These are phyloP conservation scores for Eolophus roseicapilla DNA, from an alignment of 2,113 vertebrate species.

Conservation along the genomic window DNA sequence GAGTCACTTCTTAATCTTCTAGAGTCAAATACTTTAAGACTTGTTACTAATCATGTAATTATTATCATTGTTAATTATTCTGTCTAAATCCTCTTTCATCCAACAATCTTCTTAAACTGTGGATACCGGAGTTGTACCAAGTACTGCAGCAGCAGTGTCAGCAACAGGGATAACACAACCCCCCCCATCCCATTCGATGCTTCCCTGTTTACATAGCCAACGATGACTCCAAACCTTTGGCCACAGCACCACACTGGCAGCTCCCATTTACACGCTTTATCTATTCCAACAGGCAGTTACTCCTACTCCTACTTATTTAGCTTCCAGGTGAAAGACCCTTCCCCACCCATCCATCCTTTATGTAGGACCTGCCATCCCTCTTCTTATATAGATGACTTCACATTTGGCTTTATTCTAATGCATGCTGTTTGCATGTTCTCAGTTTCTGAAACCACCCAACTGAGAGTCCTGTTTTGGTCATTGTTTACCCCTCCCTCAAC, in stretches of 20 bases:
- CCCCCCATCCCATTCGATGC: not conserved
- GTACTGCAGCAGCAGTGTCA: not conserved
- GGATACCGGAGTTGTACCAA: not conserved
- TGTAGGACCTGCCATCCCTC: not conserved
- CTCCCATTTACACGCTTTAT: not conserved
- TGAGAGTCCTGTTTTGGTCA: slow-evolving; percentile 60
- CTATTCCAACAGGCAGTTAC: not conserved
- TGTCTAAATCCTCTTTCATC: not conserved
- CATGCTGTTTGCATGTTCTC: slow-evolving; percentile 31
- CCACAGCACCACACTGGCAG: slow-evolving; percentile 1
- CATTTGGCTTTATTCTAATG: slow-evolving; percentile 43
- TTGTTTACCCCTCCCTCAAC: slow-evolving; percentile 67
- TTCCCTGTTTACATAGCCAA: slow-evolving; percentile 27
- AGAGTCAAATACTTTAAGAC: not conserved
- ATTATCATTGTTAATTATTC: not conserved
- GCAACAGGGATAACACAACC: not conserved
- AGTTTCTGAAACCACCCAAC: slow-evolving; percentile 59
- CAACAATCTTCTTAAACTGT: not conserved
- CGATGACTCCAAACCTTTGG: slow-evolving; percentile 38
- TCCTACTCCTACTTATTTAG: not conserved
- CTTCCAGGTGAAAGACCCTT: slow-evolving; percentile 47
- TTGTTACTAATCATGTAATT: not conserved
- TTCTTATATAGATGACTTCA: slow-evolving; percentile 55
- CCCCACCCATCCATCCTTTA: not conserved
- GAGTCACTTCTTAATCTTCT: not conserved